These are phyloP conservation scores for Morbakka virulenta DNA, from an alignment of 30 jellyfish, hydroid and myxozoan genomes.

Conservation along the genomic window DNA sequence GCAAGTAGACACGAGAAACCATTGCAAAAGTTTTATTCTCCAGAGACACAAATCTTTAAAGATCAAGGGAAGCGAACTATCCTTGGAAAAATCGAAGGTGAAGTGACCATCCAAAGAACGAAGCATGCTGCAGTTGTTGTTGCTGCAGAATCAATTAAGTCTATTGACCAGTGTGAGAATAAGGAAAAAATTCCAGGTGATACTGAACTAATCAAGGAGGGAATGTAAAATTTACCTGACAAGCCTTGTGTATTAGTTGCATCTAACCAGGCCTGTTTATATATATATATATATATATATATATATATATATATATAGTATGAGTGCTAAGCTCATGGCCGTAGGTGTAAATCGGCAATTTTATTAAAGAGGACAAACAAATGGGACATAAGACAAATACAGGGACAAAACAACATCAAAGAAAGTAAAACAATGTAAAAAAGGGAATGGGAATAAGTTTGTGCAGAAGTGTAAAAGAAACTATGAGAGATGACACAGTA, in stretches of 20 bases:
- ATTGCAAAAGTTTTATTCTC: background rate
- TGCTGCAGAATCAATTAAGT: conserved; percentile 4
- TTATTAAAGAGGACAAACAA: too few relatives aligned
- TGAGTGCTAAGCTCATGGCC: too few relatives aligned
- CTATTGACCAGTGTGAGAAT: conserved; percentile 10
- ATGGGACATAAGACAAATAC: too few relatives aligned
- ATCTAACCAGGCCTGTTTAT: too few relatives aligned
- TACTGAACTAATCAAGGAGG: conserved; percentile 10
- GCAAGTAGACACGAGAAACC: conserved; percentile 9
- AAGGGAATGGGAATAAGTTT: too few relatives aligned
- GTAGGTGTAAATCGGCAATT: too few relatives aligned
- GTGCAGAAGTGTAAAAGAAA: too few relatives aligned
- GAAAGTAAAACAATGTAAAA: too few relatives aligned
- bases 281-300: too few relatives aligned
- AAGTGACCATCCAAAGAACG: background rate
- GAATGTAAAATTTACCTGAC: background rate
- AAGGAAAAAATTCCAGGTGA: conserved; percentile 2
- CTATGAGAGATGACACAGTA: too few relatives aligned
- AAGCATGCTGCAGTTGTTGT: conserved; percentile 3
- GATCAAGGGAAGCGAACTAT: background rate
- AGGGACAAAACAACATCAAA: too few relatives aligned
- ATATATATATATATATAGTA: too few relatives aligned
- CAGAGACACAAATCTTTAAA: background rate
- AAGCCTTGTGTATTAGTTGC: background rate
- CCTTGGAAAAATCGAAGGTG: background rate